A percentile compares a stretch with the other conserved stretches of the same genome.
Conservation (phyloP, 2,797 vertebrate genomes). For the Petrocephalus schoutedeni region DNA sequence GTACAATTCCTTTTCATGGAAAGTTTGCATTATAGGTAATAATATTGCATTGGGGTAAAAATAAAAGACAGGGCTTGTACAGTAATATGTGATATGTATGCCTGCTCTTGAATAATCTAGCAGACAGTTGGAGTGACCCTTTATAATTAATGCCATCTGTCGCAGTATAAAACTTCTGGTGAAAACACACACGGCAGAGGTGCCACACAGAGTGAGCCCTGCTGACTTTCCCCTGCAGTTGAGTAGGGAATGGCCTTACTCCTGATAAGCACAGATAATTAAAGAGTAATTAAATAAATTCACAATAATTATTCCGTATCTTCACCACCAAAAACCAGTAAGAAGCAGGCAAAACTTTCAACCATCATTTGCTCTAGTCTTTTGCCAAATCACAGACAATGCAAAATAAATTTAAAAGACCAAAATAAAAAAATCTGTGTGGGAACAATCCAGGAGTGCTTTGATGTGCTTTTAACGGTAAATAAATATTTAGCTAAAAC, state of each 20-base stretch:
- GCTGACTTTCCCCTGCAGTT: not conserved
- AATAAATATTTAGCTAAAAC: not conserved
- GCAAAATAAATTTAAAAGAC: not conserved
- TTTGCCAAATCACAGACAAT: not conserved
- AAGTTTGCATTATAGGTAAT: not conserved
- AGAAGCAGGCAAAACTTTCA: not conserved
- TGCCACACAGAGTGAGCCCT: constrained; percentile 20
- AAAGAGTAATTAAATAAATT: constrained; percentile 21
- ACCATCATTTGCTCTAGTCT: not conserved
- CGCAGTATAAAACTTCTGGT: constrained; percentile 39
- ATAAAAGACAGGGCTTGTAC: not conserved
- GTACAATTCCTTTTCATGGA: not conserved
- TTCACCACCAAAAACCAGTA: not conserved
- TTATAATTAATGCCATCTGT: constrained; percentile 66
- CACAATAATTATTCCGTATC: not conserved
- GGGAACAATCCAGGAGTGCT: not conserved
- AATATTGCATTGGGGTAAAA: not conserved
- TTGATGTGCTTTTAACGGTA: not conserved
- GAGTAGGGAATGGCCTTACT: not conserved
- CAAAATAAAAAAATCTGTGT: not conserved
- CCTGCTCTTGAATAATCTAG: constrained; percentile 42
- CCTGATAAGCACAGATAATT: constrained; percentile 11
- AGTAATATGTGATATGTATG: constrained; percentile 43
- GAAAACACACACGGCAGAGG: not conserved
- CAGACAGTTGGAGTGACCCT: constrained; percentile 46